Evolutionary conservation across 2,113 vertebrate genomes (phyloP).

Genomic region (sheep (Ovis aries)): DNA sequence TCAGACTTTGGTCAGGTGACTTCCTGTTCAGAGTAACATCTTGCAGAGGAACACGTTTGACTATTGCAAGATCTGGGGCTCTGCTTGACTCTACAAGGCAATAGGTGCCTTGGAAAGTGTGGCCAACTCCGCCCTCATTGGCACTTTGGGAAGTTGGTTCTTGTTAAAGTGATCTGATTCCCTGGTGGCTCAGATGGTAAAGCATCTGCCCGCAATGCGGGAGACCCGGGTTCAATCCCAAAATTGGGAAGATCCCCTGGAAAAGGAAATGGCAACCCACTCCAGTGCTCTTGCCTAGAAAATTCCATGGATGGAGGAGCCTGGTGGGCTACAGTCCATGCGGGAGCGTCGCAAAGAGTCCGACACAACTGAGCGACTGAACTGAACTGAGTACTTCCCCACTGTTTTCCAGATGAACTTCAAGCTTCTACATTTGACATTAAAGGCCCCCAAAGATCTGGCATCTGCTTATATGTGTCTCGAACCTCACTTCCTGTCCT

Average conservation of each 20-base stretch:
- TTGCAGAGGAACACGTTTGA: not conserved
- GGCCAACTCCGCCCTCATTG: rapidly evolving
- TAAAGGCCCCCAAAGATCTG: not conserved
- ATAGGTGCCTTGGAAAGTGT: not conserved
- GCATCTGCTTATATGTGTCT: not conserved
- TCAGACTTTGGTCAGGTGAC: not conserved
- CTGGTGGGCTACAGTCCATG: not conserved
- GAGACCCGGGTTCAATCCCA: rapidly evolving
- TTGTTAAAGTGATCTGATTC: not conserved
- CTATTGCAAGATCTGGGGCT: not conserved
- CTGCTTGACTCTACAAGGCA: not conserved
- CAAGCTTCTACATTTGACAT: not conserved
- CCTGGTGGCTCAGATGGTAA: not conserved
- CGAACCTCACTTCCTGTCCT: not conserved
- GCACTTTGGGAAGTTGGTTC: not conserved
- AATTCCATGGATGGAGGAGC: not conserved
- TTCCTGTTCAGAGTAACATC: not conserved
- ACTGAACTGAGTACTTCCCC: not conserved
- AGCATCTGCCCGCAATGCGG: rapidly evolving
- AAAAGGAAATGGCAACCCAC: not conserved
- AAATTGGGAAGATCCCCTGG: rapidly evolving
- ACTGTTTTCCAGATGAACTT: not conserved
- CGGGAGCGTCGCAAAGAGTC: not conserved
- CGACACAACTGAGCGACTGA: rapidly evolving
- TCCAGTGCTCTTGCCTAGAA: not conserved